Evolutionary conservation across 2,888 invertebrate species (phyloP).

Genomic region (Orthosia gothica): DNA sequence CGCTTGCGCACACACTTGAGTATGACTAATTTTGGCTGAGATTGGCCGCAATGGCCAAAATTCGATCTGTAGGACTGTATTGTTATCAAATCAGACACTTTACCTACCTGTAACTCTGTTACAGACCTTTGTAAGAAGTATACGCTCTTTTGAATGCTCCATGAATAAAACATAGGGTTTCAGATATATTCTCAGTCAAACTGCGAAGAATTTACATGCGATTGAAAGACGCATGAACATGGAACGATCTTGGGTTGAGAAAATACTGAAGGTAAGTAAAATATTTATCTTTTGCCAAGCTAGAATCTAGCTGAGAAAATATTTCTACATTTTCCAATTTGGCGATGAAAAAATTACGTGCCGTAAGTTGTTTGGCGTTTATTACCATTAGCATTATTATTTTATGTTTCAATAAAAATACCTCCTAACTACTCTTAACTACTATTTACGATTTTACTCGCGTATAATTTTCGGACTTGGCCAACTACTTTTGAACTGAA

Average conservation of each 20-base stretch:
- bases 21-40: no score
- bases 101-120: slow-evolving; percentile 36
- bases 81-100: slow-evolving; percentile 53
- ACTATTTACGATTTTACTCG: no score
- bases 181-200: slow-evolving; percentile 40
- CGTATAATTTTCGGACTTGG: no score
- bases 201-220: slow-evolving; percentile 53
- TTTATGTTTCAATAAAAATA: no score
- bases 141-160: slow-evolving; percentile 49
- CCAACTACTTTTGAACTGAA: neutral
- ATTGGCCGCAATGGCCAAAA: no score
- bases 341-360: neutral
- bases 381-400: neutral
- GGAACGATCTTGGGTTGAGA: slow-evolving; percentile 7
- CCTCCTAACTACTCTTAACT: no score
- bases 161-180: slow-evolving; percentile 63
- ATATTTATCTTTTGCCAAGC: slow-evolving; percentile 33
- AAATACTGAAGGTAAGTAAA: slow-evolving; percentile 28
- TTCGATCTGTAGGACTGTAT: slow-evolving; percentile 4
- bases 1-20: no score
- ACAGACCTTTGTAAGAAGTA: slow-evolving; percentile 33
- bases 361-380: neutral
- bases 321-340: slow-evolving; percentile 14
- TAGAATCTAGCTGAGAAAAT: slow-evolving; percentile 4
- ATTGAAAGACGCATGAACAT: slow-evolving; percentile 9